These are phyloP conservation scores for Tanypteryx hageni DNA, from an alignment of 2,888 invertebrate genomes.

Conservation along the genomic window DNA sequence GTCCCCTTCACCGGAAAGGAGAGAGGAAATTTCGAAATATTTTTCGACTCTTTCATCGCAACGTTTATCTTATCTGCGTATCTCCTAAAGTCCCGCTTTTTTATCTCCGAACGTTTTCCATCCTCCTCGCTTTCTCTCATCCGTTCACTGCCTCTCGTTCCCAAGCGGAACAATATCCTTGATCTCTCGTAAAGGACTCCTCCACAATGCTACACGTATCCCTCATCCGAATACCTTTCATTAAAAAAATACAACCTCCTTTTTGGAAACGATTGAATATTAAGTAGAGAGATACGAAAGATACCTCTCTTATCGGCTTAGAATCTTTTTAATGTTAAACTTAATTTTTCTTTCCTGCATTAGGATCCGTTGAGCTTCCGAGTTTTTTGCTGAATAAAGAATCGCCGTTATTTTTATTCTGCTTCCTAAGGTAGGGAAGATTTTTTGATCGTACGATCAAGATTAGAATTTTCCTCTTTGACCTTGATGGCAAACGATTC, in stretches of 20 bases:
- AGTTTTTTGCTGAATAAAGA: not conserved
- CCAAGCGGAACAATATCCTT: not conserved
- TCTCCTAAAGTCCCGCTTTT: not conserved
- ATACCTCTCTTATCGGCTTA: not conserved
- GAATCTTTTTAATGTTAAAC: not conserved
- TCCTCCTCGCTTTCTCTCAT: not conserved
- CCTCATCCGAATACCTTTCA: not conserved
- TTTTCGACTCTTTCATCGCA: not conserved
- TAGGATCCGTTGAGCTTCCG: not conserved
- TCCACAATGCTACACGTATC: not conserved
- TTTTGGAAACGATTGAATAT: not conserved
- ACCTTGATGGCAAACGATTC: too few species aligned
- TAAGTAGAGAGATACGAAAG: not conserved
- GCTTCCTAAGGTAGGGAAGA: not conserved
- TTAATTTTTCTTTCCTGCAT: not conserved
- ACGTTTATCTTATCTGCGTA: not conserved
- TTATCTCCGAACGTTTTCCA: not conserved
- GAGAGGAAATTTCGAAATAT: not conserved
- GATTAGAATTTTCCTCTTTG: too few species aligned
- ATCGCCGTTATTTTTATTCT: too few species aligned
- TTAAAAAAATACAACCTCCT: not conserved
- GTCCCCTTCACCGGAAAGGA: not conserved
- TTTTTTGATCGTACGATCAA: not conserved
- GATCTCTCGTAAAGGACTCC: not conserved
- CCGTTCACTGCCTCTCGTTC: not conserved